phyloP scores from a whole-genome alignment of 2,113 vertebrate genomes.

The Ailurus styani region DNA sequence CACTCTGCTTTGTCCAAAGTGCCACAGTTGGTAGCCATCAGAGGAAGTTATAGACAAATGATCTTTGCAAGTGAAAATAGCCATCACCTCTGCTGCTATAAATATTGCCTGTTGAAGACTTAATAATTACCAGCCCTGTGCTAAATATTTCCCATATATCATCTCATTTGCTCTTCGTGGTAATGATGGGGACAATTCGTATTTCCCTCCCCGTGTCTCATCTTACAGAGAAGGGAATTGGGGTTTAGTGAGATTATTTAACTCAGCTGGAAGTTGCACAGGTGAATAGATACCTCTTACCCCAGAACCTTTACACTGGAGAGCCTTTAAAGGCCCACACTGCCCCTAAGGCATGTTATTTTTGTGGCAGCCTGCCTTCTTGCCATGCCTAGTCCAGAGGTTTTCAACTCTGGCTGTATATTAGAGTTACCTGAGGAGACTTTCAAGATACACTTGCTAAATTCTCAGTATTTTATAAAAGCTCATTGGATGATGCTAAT shows the following conservation, averaged over 20 bases:
- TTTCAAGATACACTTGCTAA: background rate
- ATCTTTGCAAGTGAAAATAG: background rate
- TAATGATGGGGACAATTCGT: background rate
- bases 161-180: background rate
- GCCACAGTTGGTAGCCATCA: background rate
- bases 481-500: background rate
- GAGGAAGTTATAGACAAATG: background rate
- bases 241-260: background rate
- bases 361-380: background rate
- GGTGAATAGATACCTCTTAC: background rate
- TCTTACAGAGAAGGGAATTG: background rate
- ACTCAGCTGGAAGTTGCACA: background rate
- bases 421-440: background rate
- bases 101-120: background rate
- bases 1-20: background rate
- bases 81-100: background rate
- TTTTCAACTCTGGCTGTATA: background rate
- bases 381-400: background rate
- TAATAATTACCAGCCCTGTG: background rate
- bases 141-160: background rate
- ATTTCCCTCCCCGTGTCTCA: background rate
- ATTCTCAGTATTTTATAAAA: background rate
- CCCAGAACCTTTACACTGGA: background rate
- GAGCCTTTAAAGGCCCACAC: background rate
- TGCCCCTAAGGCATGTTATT: background rate